Percentiles rank a stretch among this genome's conserved stretches.
Conservation (phyloP, 2,113 vertebrate species). For the Gopherus flavomarginatus region DNA sequence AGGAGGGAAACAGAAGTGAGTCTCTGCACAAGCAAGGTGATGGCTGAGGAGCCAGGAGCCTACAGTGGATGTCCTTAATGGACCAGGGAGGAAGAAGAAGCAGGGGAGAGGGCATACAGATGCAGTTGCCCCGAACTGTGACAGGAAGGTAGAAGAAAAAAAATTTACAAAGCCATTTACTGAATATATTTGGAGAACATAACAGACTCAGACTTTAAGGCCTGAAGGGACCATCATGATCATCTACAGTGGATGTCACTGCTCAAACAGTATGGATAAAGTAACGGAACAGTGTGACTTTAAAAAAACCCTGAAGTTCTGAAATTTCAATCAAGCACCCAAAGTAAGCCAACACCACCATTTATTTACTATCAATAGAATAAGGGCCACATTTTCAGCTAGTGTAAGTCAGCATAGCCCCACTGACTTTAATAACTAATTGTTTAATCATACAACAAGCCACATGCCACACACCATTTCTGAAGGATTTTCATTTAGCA, state of each 20-base stretch:
- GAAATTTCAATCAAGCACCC: neutral
- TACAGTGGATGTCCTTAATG: neutral
- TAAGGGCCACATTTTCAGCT: neutral
- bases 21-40: neutral
- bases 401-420: neutral
- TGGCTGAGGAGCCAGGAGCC: neutral
- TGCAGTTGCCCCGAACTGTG: neutral
- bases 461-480: neutral
- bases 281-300: neutral
- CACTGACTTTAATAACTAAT: neutral
- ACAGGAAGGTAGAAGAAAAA: neutral
- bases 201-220: neutral
- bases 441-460: neutral
- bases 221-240: neutral
- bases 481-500: neutral
- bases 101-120: neutral
- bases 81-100: too few species aligned
- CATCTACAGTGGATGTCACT: neutral
- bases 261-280: neutral
- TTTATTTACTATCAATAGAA: neutral
- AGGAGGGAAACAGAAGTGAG: neutral
- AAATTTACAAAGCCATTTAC: neutral
- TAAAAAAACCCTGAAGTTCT: neutral
- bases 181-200: neutral
- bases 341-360: neutral